Percentiles rank a stretch among this genome's conserved stretches.
Evolutionary conservation across 2,113 vertebrate species (phyloP).

Genomic region (Campylomormyrus numenius): DNA sequence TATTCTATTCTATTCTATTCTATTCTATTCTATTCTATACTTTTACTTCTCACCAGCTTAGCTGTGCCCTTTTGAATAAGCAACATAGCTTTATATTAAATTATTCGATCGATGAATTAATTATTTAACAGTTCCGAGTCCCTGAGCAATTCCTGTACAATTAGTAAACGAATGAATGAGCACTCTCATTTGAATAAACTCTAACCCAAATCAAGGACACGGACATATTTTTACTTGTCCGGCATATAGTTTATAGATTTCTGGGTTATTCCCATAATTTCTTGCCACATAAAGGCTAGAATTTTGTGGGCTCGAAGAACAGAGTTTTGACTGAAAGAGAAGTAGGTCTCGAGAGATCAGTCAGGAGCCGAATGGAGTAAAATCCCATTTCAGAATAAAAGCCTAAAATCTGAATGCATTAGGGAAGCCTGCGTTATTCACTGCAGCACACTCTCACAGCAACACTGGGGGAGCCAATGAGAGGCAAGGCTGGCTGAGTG

Average conservation of each 20-base stretch:
- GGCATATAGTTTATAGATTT: background rate
- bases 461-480: background rate
- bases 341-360: background rate
- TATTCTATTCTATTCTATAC: background rate
- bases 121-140: background rate
- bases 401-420: background rate
- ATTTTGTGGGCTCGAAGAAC: background rate
- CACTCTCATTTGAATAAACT: background rate
- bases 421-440: background rate
- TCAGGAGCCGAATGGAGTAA: background rate
- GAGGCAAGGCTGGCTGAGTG: background rate
- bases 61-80: background rate
- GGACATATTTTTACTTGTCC: background rate
- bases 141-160: background rate
- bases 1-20: too few species aligned
- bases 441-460: background rate
- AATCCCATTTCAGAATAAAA: background rate
- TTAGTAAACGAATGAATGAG: background rate
- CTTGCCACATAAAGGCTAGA: background rate
- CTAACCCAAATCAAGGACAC: background rate
- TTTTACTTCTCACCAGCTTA: background rate
- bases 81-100: background rate
- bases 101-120: background rate
- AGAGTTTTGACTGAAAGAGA: background rate
- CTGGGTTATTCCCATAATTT: background rate